A percentile compares a stretch with the other conserved stretches of the same genome.
Evolutionary conservation across 2,113 vertebrate genomes (phyloP).

Genomic region (Gobius niger): DNA sequence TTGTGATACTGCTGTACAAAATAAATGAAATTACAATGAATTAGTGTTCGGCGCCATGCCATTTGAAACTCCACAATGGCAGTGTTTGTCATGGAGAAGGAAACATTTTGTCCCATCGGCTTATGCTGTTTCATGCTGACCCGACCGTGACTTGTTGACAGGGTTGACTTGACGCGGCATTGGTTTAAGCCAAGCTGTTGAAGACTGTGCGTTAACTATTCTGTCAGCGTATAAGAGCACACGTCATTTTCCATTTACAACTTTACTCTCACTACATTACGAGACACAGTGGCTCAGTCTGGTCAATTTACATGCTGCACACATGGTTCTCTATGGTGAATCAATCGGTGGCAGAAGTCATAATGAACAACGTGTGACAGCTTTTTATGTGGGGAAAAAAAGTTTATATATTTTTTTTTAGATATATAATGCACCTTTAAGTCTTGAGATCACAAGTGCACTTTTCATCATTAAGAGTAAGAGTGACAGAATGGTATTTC

Average conservation of each 20-base stretch:
- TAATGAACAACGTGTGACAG: slow-evolving; percentile 50
- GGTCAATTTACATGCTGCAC: neutral
- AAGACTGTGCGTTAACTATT: slow-evolving; percentile 23
- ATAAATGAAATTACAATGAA: too few species aligned
- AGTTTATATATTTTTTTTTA: too few species aligned
- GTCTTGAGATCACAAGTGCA: too few species aligned
- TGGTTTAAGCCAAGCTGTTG: slow-evolving; percentile 7
- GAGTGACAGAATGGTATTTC: too few species aligned
- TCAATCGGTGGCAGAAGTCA: slow-evolving; percentile 18
- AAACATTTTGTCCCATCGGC: neutral
- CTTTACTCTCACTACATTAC: neutral
- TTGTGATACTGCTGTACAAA: too few species aligned
- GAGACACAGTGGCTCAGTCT: neutral
- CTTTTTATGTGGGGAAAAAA: too few species aligned
- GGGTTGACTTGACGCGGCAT: neutral
- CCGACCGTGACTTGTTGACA: neutral
- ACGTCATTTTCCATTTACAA: slow-evolving; percentile 16
- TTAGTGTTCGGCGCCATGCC: too few species aligned
- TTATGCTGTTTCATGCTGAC: slow-evolving; percentile 5
- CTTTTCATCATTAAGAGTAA: too few species aligned
- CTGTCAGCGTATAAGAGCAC: slow-evolving; percentile 26
- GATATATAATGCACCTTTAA: too few species aligned
- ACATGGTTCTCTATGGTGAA: neutral
- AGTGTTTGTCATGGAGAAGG: neutral
- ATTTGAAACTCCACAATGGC: too few species aligned